phyloP scores from a whole-genome alignment of 2,888 invertebrate species.

The Philopedon plagiatum region DNA sequence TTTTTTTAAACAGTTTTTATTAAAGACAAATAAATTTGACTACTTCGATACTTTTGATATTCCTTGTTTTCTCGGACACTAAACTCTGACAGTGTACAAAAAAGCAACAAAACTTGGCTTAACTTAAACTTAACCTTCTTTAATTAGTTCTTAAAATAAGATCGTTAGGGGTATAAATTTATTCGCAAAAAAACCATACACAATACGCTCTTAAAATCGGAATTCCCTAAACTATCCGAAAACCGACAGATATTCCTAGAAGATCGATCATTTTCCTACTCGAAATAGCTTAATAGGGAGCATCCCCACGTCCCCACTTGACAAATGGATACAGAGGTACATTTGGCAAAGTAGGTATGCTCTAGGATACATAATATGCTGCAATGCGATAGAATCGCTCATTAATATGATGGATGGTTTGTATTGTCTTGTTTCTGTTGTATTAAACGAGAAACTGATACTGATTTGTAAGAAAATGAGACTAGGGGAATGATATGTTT shows the following conservation, averaged over 20 bases:
- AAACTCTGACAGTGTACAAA: no score
- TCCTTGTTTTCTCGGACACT: no score
- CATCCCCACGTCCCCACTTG: slow-evolving; percentile 45
- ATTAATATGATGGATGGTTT: slow-evolving; percentile 46
- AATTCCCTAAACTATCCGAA: slow-evolving; percentile 42
- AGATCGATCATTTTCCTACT: slow-evolving; percentile 49
- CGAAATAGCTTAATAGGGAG: slow-evolving; percentile 48
- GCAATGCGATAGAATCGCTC: slow-evolving; percentile 49
- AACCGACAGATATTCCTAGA: slow-evolving; percentile 45
- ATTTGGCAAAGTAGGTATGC: slow-evolving; percentile 49
- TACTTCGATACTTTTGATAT: no score
- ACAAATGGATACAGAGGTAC: slow-evolving; percentile 48
- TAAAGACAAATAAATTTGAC: no score
- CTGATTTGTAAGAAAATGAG: not conserved
- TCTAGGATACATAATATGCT: slow-evolving; percentile 50
- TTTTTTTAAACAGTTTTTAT: no score
- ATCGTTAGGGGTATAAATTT: no score
- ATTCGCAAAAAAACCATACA: no score
- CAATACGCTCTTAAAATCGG: slow-evolving; percentile 24
- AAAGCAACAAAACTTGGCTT: no score
- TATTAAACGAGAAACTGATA: not conserved
- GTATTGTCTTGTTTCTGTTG: slow-evolving; percentile 33
- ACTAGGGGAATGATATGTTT: not conserved
- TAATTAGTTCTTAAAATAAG: no score
- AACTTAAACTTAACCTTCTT: no score